phyloP scores from a whole-genome alignment of 2,113 vertebrate genomes.

The Phalacrocorax carbo region DNA sequence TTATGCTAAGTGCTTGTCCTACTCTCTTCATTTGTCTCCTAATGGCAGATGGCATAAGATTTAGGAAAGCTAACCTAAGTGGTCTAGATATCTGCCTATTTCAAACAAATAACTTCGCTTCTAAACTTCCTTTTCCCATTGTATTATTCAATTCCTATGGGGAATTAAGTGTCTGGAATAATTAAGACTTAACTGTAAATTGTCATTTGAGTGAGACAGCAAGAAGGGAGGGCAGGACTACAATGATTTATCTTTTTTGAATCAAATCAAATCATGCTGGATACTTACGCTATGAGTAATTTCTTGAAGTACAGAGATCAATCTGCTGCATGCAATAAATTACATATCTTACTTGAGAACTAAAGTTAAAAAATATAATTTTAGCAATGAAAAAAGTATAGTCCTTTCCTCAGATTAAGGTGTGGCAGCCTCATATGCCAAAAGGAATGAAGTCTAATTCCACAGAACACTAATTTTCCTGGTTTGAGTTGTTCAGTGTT shows the following conservation, averaged over 20 bases:
- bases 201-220: not conserved
- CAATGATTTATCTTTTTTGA: not conserved
- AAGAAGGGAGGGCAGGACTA: not conserved
- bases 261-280: not conserved
- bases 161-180: not conserved
- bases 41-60: not conserved
- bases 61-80: not conserved
- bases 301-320: not conserved
- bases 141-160: not conserved
- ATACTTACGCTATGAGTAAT: not conserved
- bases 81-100: not conserved
- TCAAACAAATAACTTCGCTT: not conserved
- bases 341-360: not conserved
- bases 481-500: not conserved
- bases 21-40: conserved; percentile 24
- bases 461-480: not conserved
- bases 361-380: not conserved
- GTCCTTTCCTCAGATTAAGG: not conserved
- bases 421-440: not conserved
- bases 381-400: not conserved
- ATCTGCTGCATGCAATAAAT: not conserved
- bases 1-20: not conserved
- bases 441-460: not conserved
- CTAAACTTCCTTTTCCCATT: not conserved
- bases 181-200: not conserved